Evolutionary conservation across 1,140 invertebrate genomes (phyloP), one percentile per base, ranked within the genome.

Genomic region (Trichomalopsis sarcophagae): DNA sequence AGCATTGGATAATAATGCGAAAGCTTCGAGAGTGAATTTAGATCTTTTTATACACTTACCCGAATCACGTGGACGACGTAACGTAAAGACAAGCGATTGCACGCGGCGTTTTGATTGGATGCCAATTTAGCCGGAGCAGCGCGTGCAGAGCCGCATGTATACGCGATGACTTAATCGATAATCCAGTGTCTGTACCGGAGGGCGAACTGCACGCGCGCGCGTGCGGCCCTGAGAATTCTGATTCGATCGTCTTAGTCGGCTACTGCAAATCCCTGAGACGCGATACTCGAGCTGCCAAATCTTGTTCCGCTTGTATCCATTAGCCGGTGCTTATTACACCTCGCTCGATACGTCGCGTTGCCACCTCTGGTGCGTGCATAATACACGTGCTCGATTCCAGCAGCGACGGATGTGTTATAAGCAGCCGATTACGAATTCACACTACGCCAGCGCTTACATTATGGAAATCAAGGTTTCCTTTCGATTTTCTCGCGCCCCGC

Each of bases 111-210:
- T 17, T 40, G 74, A 44, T 76, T 76, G 40, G 10, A 30, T 44
- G 40, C 27, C 40, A 76, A 44, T 36, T 36, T n/a, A 76, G 21
- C 23, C 33, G 7, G 36, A 30, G 55, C 40, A 30, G 55, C 40
- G 74, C 11, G 2, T 11, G 17, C 11, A 30, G 33, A 1, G 9
- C 36, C 2, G 21, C 27, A 27, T 36, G 3, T n/a, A 17, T 76
- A 17, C 74, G 27, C 40, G 74, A 76, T 44, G 69, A 73, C 17
- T 73, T 36, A 36, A 73, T 73, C 69, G 69, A 73, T 73, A 73
- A 33, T 73, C 27, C 69, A 62, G 55, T 62, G 55, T 62, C 0
- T 62, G 17, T 62, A 2, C 13, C 47, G 21, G 55, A 6, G 5
- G 21, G 21, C 55, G 55, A 62, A 62, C 40, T 44, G 0, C 7